Conservation (phyloP, 2,113 vertebrate genomes). For the Perccottus glenii region DNA sequence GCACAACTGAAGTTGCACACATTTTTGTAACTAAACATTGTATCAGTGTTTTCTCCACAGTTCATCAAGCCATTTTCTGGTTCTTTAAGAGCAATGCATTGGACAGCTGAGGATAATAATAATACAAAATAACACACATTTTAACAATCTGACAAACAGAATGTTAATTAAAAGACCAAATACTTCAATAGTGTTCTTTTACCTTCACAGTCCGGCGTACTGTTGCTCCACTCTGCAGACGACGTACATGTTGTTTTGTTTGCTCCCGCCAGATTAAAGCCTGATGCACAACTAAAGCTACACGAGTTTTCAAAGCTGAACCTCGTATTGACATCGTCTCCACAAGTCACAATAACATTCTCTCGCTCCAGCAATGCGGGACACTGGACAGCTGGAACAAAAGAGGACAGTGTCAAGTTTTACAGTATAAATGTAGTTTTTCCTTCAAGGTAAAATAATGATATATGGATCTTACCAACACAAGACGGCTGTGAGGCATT, state of each 20-base stretch:
- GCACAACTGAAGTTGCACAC: constrained; percentile 80
- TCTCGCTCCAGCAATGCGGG: constrained; percentile 31
- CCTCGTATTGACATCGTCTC: constrained; percentile 46
- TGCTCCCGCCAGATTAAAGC: constrained; percentile 72
- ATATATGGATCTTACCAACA: constrained; percentile 40
- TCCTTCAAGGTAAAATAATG: neutral
- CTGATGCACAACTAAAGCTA: constrained; percentile 74
- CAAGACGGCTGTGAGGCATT: constrained; percentile 64
- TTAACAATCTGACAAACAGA: neutral
- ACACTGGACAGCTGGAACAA: constrained; percentile 66
- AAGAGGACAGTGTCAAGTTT: neutral
- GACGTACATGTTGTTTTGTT: constrained; percentile 67
- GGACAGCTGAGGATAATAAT: constrained; percentile 57
- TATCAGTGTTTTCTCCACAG: constrained; percentile 72
- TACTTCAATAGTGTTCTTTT: neutral
- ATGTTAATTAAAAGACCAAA: too few relatives aligned
- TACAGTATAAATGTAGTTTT: neutral
- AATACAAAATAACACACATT: neutral
- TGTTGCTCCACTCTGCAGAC: constrained; percentile 74
- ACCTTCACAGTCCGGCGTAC: constrained; percentile 81
- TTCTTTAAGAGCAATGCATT: constrained; percentile 44
- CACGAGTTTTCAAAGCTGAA: constrained; percentile 81
- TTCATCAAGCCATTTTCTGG: constrained; percentile 57
- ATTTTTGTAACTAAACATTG: constrained; percentile 74
- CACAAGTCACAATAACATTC: constrained; percentile 74